Base-by-base conservation (phyloP, 2,797 vertebrate genomes). In the Eurystomus glaucurus region DNA sequence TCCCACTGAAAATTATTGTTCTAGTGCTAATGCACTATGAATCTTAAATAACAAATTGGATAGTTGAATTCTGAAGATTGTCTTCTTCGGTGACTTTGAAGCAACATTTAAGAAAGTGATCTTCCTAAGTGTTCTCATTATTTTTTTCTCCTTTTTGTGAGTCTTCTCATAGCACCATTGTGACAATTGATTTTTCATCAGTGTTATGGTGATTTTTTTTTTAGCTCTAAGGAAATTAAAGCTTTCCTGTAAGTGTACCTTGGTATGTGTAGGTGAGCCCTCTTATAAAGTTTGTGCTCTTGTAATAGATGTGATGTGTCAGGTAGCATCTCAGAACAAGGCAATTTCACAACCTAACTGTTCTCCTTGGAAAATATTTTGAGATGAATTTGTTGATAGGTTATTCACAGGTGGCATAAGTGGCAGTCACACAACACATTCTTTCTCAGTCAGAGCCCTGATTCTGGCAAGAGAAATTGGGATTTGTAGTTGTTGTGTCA, bases 301-400 rank as follows among this genome's bases (percentile, higher is more conserved):
- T 72, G 10, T 92, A 77, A 48, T 77, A 92, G 54, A 55, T 91
- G 51, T n/a, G 55, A 26, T 87, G 10, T 74, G 68, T 89, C 83
- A 83, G 35, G 62, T 74, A 64, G 25, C 48, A 31, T 93, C 72
- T 96, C 69, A 54, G 46, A 97, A 83, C 41, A 87, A 88, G 93
- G 50, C 54, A 58, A 74, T 97, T 96, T 96, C 43, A 90, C 51
- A 91, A 16, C 41, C 29, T 64, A 45, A 88, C 78, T 65, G 35
- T 64, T 97, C 72, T 95, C 39, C 50, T 25, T 80, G 35, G 80
- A 74, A 96, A 91, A 74, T 77, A 79, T 52, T 91, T 97, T 50
- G 74, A 90, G 82, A 75, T 93, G 26, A 89, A 95, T 37, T 31
- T 96, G 61, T 93, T 80, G 45, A 85, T 93, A 91, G 60, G 69